These are phyloP conservation scores for Drosophila robusta DNA, from an alignment of 2,888 invertebrate species.

Conservation along the genomic window DNA sequence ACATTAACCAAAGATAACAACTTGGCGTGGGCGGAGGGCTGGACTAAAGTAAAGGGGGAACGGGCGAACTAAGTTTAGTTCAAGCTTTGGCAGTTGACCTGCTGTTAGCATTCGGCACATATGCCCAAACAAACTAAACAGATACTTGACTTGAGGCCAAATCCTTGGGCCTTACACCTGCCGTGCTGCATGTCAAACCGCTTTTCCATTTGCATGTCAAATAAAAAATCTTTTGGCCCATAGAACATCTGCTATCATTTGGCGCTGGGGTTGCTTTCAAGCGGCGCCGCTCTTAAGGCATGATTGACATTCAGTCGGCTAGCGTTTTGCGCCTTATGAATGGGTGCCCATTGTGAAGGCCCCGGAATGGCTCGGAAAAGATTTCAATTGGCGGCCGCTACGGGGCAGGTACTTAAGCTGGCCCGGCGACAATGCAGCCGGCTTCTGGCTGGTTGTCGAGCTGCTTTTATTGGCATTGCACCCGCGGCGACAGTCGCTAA, in stretches of 20 bases:
- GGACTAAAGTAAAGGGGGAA: not conserved
- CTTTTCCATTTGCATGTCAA: constrained; percentile 76
- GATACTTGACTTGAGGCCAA: constrained; percentile 61
- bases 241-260: constrained; percentile 82
- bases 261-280: constrained; percentile 56
- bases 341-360: constrained; percentile 64
- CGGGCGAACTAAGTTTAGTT: constrained; percentile 23
- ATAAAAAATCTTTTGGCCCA: constrained; percentile 48
- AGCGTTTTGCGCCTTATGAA: constrained; percentile 59
- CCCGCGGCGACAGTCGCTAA: constrained; percentile 77
- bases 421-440: constrained; percentile 53
- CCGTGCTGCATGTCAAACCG: constrained; percentile 54
- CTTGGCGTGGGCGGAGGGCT: constrained; percentile 15
- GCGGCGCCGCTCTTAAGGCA: constrained; percentile 35
- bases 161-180: constrained; percentile 68
- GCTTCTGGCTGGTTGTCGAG: constrained; percentile 20
- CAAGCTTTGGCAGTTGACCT: constrained; percentile 68
- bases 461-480: constrained; percentile 67
- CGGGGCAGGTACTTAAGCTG: constrained; percentile 74
- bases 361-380: constrained; percentile 7
- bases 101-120: constrained; percentile 72
- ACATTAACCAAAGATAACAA: constrained; percentile 71
- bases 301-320: constrained; percentile 79
- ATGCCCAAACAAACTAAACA: constrained; percentile 28
- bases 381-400: constrained; percentile 50